A percentile compares a stretch with the other conserved stretches of the same genome.
These are phyloP conservation scores for Poecilia latipinna DNA, from an alignment of 2,113 vertebrate species.

Conservation along the genomic window DNA sequence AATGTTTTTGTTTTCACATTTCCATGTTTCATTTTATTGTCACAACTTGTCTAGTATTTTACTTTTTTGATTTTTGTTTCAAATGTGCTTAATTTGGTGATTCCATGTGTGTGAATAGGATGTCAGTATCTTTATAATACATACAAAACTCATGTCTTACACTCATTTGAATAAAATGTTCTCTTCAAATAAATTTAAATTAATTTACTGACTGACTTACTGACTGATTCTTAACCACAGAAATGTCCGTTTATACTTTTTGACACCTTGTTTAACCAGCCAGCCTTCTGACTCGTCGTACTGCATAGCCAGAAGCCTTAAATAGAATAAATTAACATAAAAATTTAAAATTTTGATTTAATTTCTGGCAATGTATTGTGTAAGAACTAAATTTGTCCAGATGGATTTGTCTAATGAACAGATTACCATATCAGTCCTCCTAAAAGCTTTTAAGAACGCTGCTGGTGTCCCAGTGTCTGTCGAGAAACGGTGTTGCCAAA, in stretches of 20 bases:
- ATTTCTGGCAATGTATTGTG: neutral
- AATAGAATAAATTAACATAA: neutral
- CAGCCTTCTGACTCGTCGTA: neutral
- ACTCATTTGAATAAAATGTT: too few relatives aligned
- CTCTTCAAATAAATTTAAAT: too few relatives aligned
- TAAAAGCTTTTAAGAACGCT: neutral
- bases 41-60: too few relatives aligned
- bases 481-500: neutral
- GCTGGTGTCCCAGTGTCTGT: neutral
- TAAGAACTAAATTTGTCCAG: neutral
- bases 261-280: neutral
- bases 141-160: too few relatives aligned
- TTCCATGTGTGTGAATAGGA: too few relatives aligned
- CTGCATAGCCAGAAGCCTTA: neutral
- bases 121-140: too few relatives aligned
- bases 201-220: neutral
- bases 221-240: neutral
- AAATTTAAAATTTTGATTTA: neutral
- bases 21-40: too few relatives aligned
- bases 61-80: too few relatives aligned
- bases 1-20: too few relatives aligned
- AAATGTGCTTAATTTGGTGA: too few relatives aligned
- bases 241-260: neutral
- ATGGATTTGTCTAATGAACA: neutral
- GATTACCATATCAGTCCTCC: neutral